These are phyloP conservation scores for Atherinosoma microstoma DNA, from an alignment of 2,797 vertebrate genomes.

Conservation along the genomic window DNA sequence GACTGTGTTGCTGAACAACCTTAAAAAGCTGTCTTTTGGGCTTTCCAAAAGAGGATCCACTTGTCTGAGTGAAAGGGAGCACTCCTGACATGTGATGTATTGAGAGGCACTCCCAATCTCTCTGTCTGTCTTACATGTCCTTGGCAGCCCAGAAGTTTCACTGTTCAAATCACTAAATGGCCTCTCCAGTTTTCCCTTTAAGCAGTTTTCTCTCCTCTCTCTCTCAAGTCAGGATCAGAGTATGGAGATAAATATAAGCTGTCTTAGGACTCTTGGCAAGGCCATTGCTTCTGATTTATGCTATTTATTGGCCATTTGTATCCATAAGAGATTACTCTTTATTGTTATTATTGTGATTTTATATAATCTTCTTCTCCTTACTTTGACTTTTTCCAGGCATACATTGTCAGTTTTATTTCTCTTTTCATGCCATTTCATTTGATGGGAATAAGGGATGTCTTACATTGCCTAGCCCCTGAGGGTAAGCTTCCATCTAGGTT, in stretches of 20 bases:
- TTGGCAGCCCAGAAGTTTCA: constrained; percentile 85
- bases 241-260: constrained; percentile 87
- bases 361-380: constrained; percentile 57
- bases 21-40: constrained; percentile 62
- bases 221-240: constrained; percentile 73
- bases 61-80: constrained; percentile 71
- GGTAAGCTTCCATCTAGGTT: constrained; percentile 20
- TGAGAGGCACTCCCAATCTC: constrained; percentile 76
- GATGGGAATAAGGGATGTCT: constrained; percentile 38
- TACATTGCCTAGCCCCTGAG: constrained; percentile 57
- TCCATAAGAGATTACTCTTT: constrained; percentile 78
- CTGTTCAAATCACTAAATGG: constrained; percentile 84
- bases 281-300: constrained; percentile 80
- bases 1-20: constrained; percentile 42
- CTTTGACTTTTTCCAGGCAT: constrained; percentile 50
- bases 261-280: constrained; percentile 75
- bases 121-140: constrained; percentile 86
- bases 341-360: constrained; percentile 77
- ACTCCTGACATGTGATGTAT: constrained; percentile 79
- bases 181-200: constrained; percentile 80
- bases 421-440: constrained; percentile 48
- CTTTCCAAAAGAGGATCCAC: constrained; percentile 72
- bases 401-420: constrained; percentile 63
- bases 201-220: constrained; percentile 71
- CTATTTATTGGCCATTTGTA: constrained; percentile 79